phyloP scores from a whole-genome alignment of 2,113 vertebrate species.

The Xenus cinereus region DNA sequence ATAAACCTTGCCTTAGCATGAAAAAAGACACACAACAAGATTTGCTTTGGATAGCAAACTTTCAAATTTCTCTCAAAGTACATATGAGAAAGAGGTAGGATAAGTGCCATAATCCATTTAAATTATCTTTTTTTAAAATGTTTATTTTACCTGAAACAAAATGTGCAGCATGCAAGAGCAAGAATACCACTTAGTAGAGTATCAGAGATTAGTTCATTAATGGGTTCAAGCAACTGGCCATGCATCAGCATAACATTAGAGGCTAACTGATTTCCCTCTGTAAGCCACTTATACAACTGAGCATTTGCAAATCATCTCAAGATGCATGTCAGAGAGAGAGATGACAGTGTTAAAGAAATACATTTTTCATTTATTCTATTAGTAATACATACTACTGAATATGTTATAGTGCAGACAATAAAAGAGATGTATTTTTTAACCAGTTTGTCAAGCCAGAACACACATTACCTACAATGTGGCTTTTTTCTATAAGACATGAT shows the following conservation, averaged over 20 bases:
- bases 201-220: conserved; percentile 71
- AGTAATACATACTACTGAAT: conserved; percentile 46
- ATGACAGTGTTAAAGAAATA: conserved; percentile 62
- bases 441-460: conserved; percentile 21
- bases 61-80: neutral
- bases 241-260: conserved; percentile 66
- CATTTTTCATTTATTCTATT: conserved; percentile 70
- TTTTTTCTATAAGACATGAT: neutral
- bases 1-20: neutral
- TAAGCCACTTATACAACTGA: conserved; percentile 57
- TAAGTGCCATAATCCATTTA: neutral
- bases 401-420: neutral
- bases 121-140: neutral
- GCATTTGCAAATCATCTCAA: conserved; percentile 69
- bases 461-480: neutral
- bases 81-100: neutral
- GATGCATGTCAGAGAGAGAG: conserved; percentile 52
- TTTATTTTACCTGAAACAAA: conserved; percentile 65
- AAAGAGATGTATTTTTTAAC: neutral
- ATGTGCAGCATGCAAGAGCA: neutral
- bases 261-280: conserved; percentile 66
- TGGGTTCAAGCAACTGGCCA: conserved; percentile 65
- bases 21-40: neutral
- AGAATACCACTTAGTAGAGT: conserved; percentile 30
- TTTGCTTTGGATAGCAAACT: neutral